Conservation (phyloP, 2,113 vertebrate genomes). For the Nipponia nippon region DNA sequence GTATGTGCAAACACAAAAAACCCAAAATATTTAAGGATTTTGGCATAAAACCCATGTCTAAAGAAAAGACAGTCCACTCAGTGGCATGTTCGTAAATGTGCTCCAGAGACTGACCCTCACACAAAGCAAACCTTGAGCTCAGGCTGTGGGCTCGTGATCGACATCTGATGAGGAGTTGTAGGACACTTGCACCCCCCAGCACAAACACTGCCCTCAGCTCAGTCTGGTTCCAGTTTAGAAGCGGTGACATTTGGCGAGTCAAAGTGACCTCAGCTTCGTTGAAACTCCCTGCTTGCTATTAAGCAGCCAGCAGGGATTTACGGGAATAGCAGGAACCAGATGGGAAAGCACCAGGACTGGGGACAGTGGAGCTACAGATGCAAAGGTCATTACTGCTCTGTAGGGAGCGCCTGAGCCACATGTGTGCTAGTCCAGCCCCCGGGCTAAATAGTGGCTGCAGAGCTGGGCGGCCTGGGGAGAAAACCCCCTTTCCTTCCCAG, state of each 20-base stretch:
- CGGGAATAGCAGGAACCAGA: conserved; percentile 22
- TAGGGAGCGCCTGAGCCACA: background rate
- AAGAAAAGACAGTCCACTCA: background rate
- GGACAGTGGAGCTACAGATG: conserved; percentile 20
- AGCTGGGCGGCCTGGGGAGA: background rate
- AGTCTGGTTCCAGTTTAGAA: conserved; percentile 50
- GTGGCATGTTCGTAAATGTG: background rate
- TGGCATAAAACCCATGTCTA: background rate
- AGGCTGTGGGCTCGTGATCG: background rate
- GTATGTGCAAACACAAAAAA: background rate
- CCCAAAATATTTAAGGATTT: background rate
- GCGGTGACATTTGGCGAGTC: background rate
- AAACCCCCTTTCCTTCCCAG: background rate
- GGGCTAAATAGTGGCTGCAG: background rate
- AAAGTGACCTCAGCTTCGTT: conserved; percentile 23
- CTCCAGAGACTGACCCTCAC: background rate
- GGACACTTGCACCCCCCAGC: background rate
- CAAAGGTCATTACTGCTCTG: background rate
- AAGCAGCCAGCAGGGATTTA: conserved; percentile 28
- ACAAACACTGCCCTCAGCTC: background rate
- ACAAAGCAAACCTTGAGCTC: background rate
- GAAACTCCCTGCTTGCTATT: background rate
- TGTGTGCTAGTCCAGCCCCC: background rate
- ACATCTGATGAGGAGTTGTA: background rate
- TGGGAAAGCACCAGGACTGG: conserved; percentile 3